phyloP scores from a whole-genome alignment of 30 jellyfish, hydroid and myxozoan genomes.

The Aurelia coerulea region DNA sequence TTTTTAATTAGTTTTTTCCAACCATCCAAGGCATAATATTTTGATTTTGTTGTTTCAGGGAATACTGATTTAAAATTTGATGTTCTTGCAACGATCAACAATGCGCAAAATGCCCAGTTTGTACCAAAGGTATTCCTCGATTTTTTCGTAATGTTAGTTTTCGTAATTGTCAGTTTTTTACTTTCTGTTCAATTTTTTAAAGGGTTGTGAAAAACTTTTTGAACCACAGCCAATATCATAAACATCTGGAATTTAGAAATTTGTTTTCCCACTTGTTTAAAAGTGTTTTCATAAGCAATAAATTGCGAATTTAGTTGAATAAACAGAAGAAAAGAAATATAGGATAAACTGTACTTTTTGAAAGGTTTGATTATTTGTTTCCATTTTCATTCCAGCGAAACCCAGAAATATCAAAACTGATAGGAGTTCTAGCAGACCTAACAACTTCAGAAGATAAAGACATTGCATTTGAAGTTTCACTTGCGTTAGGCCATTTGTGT shows the following conservation, averaged over 20 bases:
- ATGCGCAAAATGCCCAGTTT: conserved; percentile 37
- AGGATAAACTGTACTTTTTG: no score
- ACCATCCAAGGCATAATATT: no score
- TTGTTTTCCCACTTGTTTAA: no score
- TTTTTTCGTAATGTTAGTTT: neutral
- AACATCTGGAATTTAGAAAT: no score
- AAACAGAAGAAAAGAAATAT: no score
- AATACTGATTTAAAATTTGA: conserved; percentile 28
- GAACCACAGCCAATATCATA: no score
- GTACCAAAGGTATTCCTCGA: conserved; percentile 26
- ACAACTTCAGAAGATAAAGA: conserved; percentile 20
- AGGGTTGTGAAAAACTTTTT: no score
- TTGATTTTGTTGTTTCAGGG: conserved; percentile 3
- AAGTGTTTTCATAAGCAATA: no score
- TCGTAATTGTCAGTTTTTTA: no score
- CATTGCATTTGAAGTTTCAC: conserved; percentile 71
- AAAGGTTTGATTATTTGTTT: neutral
- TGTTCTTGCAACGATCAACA: conserved; percentile 16
- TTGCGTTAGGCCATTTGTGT: conserved; percentile 76
- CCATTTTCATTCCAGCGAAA: conserved; percentile 7
- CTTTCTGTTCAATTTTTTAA: no score
- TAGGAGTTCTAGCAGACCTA: neutral
- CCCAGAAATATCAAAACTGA: conserved; percentile 26
- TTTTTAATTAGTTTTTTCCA: no score
- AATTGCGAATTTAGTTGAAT: no score